phyloP scores from a whole-genome alignment of 2,888 invertebrate genomes.

The Drosophila borborema region DNA sequence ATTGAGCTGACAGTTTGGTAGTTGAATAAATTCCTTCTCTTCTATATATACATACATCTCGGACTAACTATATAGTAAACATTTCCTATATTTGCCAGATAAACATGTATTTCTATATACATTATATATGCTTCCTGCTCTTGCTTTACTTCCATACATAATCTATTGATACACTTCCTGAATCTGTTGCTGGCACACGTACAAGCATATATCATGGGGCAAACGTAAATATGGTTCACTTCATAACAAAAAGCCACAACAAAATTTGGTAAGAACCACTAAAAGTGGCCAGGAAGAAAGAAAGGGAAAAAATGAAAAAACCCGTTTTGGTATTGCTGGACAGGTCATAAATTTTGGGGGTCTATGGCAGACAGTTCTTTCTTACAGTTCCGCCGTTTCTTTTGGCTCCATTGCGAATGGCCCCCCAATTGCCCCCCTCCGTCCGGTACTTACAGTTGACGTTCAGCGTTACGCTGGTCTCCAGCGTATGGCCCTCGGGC shows the following conservation, averaged over 20 bases:
- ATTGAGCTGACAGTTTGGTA: too few species aligned
- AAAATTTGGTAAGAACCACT: constrained; percentile 25
- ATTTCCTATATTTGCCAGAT: too few species aligned
- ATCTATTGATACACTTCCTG: neutral
- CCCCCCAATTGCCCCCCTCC: neutral
- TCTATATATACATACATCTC: too few species aligned
- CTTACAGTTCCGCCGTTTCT: neutral
- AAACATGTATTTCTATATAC: too few species aligned
- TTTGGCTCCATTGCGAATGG: constrained; percentile 29
- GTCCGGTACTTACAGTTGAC: constrained; percentile 93
- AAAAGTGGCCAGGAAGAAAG: constrained; percentile 1
- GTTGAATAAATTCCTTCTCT: too few species aligned
- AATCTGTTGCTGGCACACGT: neutral
- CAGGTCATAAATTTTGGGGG: constrained; percentile 58
- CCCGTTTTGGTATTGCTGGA: constrained; percentile 29
- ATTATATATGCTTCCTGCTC: neutral
- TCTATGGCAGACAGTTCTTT: constrained; percentile 37
- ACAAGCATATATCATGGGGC: constrained; percentile 3
- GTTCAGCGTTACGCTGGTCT: constrained; percentile 92
- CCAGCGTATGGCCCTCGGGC: constrained; percentile 91
- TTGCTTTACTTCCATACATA: too few species aligned
- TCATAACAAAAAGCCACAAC: constrained; percentile 29
- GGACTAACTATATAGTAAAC: too few species aligned
- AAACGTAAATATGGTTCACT: constrained; percentile 28
- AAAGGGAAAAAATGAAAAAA: neutral